Evolutionary conservation across 2,888 invertebrate genomes (phyloP).

Genomic region (Thymelicus acteon): DNA sequence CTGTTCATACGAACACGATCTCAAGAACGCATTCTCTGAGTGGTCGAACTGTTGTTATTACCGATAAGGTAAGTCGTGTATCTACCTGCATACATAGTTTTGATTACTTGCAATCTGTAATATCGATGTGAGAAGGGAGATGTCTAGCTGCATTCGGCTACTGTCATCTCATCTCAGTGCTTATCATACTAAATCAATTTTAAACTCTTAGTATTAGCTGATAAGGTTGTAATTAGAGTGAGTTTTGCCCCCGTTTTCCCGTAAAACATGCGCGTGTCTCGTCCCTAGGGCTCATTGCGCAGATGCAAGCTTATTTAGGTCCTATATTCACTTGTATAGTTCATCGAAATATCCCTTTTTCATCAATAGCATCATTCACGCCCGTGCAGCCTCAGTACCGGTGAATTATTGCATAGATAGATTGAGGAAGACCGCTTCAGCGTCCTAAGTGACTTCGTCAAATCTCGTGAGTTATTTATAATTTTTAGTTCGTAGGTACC

Average conservation of each 20-base stretch:
- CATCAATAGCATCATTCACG: conserved; percentile 18
- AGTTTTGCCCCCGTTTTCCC: background rate
- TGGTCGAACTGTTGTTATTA: too few species aligned
- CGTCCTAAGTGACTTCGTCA: background rate
- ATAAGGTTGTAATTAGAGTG: conserved; percentile 14
- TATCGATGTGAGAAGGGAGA: background rate
- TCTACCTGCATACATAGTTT: too few species aligned
- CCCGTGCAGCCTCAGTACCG: conserved; percentile 10
- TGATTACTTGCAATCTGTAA: background rate
- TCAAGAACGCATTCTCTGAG: too few species aligned
- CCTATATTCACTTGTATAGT: conserved; percentile 9
- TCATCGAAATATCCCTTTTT: conserved; percentile 24
- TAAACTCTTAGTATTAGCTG: background rate
- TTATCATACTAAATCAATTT: background rate
- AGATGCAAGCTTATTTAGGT: conserved; percentile 31
- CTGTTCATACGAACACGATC: too few species aligned
- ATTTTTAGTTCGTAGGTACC: background rate
- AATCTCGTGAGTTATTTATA: background rate
- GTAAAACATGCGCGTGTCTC: conserved; percentile 21
- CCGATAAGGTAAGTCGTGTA: too few species aligned
- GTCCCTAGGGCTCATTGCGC: conserved; percentile 31
- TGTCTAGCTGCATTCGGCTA: background rate
- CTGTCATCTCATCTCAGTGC: background rate
- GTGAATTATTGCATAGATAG: background rate
- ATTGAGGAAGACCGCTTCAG: background rate